Percentiles rank a stretch among this genome's conserved stretches.
Conservation (phyloP, 2,113 vertebrate genomes). For the Barbus barbus region DNA sequence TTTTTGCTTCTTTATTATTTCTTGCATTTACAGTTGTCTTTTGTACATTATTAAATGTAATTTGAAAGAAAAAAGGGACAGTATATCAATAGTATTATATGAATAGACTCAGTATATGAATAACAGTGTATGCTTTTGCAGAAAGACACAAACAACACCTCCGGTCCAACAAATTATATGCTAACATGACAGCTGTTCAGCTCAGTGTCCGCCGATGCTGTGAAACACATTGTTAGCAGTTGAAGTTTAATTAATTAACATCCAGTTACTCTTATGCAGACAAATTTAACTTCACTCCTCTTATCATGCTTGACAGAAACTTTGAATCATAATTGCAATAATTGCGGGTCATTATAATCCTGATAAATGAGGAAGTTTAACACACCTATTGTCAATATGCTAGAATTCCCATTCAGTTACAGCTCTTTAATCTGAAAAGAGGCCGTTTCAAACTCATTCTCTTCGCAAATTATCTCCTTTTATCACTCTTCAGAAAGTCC, state of each 20-base stretch:
- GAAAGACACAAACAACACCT: neutral
- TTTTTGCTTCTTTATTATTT: slow-evolving; percentile 1
- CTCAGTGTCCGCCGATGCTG: neutral
- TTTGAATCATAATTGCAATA: slow-evolving; percentile 55
- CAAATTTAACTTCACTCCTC: slow-evolving; percentile 14
- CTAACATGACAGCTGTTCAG: slow-evolving; percentile 6
- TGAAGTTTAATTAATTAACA: slow-evolving; percentile 51
- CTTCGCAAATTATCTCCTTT: slow-evolving; percentile 29
- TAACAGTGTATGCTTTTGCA: neutral
- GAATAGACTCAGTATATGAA: too few species aligned
- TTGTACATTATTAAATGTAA: neutral
- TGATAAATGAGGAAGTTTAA: slow-evolving; percentile 45
- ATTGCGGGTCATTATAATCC: slow-evolving; percentile 51
- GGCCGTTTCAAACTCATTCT: slow-evolving; percentile 5
- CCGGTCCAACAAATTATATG: neutral
- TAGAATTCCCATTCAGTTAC: slow-evolving; percentile 43
- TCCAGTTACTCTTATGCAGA: neutral
- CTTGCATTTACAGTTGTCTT: neutral
- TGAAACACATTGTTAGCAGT: slow-evolving; percentile 30
- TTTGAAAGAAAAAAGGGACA: neutral
- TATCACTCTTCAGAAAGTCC: slow-evolving; percentile 37
- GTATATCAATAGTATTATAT: too few species aligned
- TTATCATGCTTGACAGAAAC: slow-evolving; percentile 51
- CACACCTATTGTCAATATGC: slow-evolving; percentile 48
- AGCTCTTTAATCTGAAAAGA: slow-evolving; percentile 36